Evolutionary conservation across 1,140 invertebrate genomes (phyloP).

Genomic region (Drosophila bocqueti): DNA sequence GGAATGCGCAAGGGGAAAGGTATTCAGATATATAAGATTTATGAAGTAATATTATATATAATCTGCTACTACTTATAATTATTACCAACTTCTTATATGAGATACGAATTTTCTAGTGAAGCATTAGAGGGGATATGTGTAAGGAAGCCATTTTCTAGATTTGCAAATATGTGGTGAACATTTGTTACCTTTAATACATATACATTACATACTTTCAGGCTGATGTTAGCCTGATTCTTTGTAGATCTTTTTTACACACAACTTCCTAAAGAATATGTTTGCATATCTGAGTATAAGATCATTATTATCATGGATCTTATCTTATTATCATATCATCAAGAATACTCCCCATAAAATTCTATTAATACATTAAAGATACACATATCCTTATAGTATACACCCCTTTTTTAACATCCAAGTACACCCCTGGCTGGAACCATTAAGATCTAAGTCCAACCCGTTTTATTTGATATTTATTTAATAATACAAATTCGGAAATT

Average conservation of each 20-base stretch:
- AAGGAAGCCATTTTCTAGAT: not conserved
- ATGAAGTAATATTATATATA: not conserved
- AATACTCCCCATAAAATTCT: not conserved
- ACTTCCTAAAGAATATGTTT: not conserved
- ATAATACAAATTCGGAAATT: constrained; percentile 18
- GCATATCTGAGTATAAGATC: not conserved
- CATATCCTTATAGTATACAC: not conserved
- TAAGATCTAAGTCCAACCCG: not conserved
- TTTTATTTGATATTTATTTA: not conserved
- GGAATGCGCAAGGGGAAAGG: too few species aligned
- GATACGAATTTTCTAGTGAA: not conserved
- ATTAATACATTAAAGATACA: not conserved
- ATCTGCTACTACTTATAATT: not conserved
- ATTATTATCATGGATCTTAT: not conserved
- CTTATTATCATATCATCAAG: not conserved
- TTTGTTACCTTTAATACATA: too few species aligned
- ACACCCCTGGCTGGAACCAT: not conserved
- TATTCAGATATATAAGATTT: not conserved
- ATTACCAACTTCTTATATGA: not conserved
- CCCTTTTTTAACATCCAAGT: not conserved
- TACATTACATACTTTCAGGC: constrained; percentile 21
- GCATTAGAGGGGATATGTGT: not conserved
- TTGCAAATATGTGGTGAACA: not conserved
- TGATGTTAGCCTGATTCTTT: not conserved
- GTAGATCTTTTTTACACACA: not conserved